Percentiles rank a stretch among this genome's conserved stretches.
Conservation (phyloP, 2,797 vertebrate genomes). For the Rhinatrema bivittatum region DNA sequence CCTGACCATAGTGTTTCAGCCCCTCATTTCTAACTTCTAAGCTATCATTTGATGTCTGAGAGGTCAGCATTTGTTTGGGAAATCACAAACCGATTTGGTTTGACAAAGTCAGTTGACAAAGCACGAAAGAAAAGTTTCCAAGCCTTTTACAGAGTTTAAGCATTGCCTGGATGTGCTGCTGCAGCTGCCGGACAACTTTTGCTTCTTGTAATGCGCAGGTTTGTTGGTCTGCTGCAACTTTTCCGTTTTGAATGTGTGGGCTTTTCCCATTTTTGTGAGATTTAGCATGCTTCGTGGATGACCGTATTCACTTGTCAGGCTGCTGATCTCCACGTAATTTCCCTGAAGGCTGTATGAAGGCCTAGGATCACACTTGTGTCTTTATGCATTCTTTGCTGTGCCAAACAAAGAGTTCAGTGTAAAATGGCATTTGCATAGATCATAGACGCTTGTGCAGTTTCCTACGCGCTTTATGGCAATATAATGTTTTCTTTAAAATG, state of each 20-base stretch:
- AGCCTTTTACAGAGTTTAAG: slow-evolving; percentile 24
- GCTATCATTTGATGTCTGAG: neutral
- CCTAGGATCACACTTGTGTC: slow-evolving; percentile 17
- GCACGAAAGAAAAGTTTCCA: slow-evolving; percentile 15
- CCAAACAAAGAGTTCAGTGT: slow-evolving; percentile 40
- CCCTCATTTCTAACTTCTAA: neutral
- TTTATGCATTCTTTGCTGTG: slow-evolving; percentile 14
- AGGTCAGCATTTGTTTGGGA: slow-evolving; percentile 7
- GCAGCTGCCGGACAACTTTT: slow-evolving; percentile 20
- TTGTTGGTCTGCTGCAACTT: slow-evolving; percentile 5
- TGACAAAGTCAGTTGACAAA: no score
- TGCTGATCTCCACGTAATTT: no score
- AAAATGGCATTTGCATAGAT: slow-evolving; percentile 38
- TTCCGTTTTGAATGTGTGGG: slow-evolving; percentile 8
- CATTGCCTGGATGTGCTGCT: slow-evolving; percentile 7
- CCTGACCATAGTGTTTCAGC: no score
- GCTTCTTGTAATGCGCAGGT: slow-evolving; percentile 12
- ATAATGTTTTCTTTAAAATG: no score
- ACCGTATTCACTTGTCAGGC: no score
- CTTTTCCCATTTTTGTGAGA: slow-evolving; percentile 9
- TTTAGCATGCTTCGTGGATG: neutral
- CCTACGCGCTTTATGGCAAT: slow-evolving; percentile 16
- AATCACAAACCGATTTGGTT: no score
- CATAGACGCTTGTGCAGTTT: slow-evolving; percentile 24
- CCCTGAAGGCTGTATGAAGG: slow-evolving; percentile 29